Evolutionary conservation across 2,113 vertebrate species (phyloP).

Genomic region (Macquaria australasica): DNA sequence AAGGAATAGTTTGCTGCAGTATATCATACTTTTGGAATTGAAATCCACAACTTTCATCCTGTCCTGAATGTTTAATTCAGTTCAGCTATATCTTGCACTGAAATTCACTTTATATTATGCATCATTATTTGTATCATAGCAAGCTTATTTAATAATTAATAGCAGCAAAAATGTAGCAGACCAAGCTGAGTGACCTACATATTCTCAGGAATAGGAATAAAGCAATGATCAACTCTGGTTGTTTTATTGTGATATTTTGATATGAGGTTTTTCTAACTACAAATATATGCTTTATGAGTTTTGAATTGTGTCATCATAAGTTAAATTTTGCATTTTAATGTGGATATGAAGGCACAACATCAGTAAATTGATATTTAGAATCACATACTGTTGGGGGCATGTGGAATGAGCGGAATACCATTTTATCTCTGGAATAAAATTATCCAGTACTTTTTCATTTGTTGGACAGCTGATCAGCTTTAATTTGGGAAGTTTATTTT

Average conservation of each 20-base stretch:
- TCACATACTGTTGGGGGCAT: neutral
- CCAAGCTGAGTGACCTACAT: neutral
- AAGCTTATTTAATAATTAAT: neutral
- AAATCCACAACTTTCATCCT: neutral
- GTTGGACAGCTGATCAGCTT: neutral
- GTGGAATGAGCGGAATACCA: neutral
- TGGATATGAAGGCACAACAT: neutral
- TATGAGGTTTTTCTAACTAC: neutral
- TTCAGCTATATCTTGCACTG: too few relatives aligned
- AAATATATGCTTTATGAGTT: neutral
- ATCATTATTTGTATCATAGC: too few relatives aligned
- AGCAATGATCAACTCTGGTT: too few relatives aligned
- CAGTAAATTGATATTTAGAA: neutral
- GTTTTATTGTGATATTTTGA: too few relatives aligned
- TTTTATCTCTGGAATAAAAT: neutral
- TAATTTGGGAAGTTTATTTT: neutral
- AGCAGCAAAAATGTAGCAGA: neutral
- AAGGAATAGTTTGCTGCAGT: neutral
- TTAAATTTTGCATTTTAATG: neutral
- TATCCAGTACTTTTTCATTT: neutral
- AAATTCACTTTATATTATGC: too few relatives aligned
- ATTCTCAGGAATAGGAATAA: neutral
- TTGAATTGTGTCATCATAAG: neutral
- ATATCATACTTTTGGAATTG: neutral
- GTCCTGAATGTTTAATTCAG: neutral